Evolutionary conservation across 2,797 vertebrate species (phyloP).

Genomic region (Rhodeus uyekii): DNA sequence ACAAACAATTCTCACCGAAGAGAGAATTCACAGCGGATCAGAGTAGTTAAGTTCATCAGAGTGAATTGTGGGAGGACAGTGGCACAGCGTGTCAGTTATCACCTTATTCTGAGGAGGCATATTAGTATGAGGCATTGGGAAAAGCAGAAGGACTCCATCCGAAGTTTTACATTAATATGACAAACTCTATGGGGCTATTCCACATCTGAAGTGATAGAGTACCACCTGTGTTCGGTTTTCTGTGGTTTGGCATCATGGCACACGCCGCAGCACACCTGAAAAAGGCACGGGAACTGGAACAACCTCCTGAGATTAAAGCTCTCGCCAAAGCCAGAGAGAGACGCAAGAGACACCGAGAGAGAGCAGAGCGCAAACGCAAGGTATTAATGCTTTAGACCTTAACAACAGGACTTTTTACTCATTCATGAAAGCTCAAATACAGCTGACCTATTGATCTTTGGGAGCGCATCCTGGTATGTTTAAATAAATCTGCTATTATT

Average conservation of each 20-base stretch:
- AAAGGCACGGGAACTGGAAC: conserved; percentile 75
- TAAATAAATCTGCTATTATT: neutral
- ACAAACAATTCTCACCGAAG: neutral
- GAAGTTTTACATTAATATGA: neutral
- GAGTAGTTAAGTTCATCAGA: neutral
- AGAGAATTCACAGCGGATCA: neutral
- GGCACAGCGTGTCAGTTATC: neutral
- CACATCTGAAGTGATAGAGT: neutral
- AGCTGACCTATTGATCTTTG: neutral
- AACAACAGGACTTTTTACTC: neutral
- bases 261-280: conserved; percentile 79
- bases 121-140: neutral
- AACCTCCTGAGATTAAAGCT: conserved; percentile 69
- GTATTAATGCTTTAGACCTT: conserved; percentile 55
- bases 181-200: neutral
- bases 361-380: conserved; percentile 70
- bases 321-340: conserved; percentile 74
- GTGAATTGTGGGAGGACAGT: neutral
- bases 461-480: neutral
- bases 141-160: neutral
- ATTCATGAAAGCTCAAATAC: neutral
- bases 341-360: conserved; percentile 69
- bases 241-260: conserved; percentile 64
- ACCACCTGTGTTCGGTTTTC: neutral
- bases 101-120: neutral